Conservation (phyloP, 2,113 vertebrate species). For the Mola mola region DNA sequence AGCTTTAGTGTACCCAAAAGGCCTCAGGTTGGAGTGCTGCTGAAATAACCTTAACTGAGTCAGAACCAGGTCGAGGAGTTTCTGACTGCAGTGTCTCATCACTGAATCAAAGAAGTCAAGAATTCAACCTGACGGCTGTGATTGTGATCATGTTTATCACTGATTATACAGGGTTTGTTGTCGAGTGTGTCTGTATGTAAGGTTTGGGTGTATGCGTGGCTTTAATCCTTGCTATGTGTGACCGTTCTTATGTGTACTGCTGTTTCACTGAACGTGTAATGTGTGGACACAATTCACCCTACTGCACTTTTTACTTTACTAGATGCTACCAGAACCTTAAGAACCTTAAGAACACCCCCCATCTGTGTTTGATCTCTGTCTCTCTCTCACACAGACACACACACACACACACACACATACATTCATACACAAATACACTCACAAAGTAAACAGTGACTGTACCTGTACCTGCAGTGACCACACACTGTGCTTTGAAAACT, state of each 20-base stretch:
- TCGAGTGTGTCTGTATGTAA: background rate
- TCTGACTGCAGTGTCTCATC: no score
- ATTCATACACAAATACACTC: slow-evolving; percentile 1
- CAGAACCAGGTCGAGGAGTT: no score
- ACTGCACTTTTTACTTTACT: background rate
- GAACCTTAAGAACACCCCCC: slow-evolving; percentile 33
- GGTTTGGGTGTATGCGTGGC: background rate
- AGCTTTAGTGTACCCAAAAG: no score
- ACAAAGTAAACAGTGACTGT: slow-evolving; percentile 8
- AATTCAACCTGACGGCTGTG: no score
- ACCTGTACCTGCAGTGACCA: background rate
- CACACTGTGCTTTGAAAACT: no score
- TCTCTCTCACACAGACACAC: background rate
- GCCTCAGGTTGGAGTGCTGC: no score
- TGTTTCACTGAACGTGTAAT: background rate
- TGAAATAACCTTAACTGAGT: no score
- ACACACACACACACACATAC: background rate
- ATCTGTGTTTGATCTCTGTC: slow-evolving; percentile 5
- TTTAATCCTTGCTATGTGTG: background rate
- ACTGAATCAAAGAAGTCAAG: no score
- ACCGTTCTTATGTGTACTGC: background rate
- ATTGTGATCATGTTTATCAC: no score
- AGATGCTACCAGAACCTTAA: background rate
- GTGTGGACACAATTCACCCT: background rate
- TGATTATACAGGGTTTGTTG: background rate